Evolutionary conservation across 2,113 vertebrate genomes (phyloP), one percentile per base, ranked within the genome.

Genomic region (Madoqua kirkii): DNA sequence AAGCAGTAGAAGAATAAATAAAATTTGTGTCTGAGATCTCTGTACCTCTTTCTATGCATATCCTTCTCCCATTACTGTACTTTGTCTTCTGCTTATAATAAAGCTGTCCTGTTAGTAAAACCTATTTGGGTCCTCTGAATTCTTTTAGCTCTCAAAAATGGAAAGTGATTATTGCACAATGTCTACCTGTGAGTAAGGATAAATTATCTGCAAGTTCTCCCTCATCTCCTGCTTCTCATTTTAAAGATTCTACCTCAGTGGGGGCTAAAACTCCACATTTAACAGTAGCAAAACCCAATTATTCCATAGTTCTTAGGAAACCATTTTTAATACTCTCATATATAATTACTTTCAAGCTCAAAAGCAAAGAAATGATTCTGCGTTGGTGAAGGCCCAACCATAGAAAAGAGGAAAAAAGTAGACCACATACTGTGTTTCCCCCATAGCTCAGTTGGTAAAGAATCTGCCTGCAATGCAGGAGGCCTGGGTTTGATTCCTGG

Each of bases 341-440:
- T 15, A 13, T 13, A 86, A 82, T 81, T 74, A 17, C 15, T 55
- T 48, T 71, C 45, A 86, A 29, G 52, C 86, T 71, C 31, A 40
- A 40, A 79, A 55, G 67, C 14, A 16, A 48, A 85, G 43, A 43
- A 17, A 8, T 67, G 9, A 79, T 50, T 89, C 25, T 55, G 17
- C 5, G 1, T 27, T 40, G n/a, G 23, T 17, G 25, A 88, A 1
- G 1, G 2, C 27, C 60, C 31, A 21, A 14, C 0, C 67, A 33
- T 3, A 64, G 7, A 10, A 36, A 74, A 57, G 74, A 78, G 52
- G 17, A 71, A 79, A n/a, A 45, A 91, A 14, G 13, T n/a, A 50
- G 29, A 4, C 7, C 54, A 29, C 54, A n/a, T 21, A 55, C 25
- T 74, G 17, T 67, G 33, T 8, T 67, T 67, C 64, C 64, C 17